phyloP scores from a whole-genome alignment of 2,113 vertebrate species.

The Oxygymnocypris stewartii region DNA sequence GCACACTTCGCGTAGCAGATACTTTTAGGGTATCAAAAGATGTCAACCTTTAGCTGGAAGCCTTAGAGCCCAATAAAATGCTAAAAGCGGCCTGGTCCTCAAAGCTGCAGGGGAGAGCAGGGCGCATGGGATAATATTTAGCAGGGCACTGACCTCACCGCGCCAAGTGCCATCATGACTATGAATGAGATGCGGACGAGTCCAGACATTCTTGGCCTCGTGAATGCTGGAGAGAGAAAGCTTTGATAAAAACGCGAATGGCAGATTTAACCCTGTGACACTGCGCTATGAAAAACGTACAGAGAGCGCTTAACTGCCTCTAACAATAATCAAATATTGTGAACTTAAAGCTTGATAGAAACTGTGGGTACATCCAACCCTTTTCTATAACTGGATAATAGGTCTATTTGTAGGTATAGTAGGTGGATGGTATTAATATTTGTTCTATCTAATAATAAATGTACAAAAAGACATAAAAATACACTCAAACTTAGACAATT shows the following conservation, averaged over 20 bases:
- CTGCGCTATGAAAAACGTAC: neutral
- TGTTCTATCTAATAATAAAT: neutral
- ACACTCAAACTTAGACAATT: neutral
- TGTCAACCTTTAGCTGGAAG: constrained; percentile 18
- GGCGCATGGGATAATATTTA: constrained; percentile 31
- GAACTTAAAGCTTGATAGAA: neutral
- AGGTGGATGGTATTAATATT: neutral
- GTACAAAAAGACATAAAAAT: neutral
- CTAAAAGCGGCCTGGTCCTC: constrained; percentile 1
- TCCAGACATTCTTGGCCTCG: constrained; percentile 26
- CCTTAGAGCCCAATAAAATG: constrained; percentile 19
- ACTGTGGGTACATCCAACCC: neutral
- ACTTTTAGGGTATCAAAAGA: constrained; percentile 8
- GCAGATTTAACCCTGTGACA: neutral
- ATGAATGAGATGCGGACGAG: constrained; percentile 51
- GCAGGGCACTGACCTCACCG: constrained; percentile 32
- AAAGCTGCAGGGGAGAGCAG: constrained; percentile 10
- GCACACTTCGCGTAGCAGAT: neutral
- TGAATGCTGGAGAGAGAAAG: constrained; percentile 2
- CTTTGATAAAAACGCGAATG: constrained; percentile 20
- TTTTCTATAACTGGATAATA: neutral
- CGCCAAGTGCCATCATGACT: constrained; percentile 46
- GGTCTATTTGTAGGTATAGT: neutral
- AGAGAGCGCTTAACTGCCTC: neutral
- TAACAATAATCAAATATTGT: neutral